Base-by-base conservation (phyloP, 1,140 invertebrate species). In the Sycobia sp. region DNA sequence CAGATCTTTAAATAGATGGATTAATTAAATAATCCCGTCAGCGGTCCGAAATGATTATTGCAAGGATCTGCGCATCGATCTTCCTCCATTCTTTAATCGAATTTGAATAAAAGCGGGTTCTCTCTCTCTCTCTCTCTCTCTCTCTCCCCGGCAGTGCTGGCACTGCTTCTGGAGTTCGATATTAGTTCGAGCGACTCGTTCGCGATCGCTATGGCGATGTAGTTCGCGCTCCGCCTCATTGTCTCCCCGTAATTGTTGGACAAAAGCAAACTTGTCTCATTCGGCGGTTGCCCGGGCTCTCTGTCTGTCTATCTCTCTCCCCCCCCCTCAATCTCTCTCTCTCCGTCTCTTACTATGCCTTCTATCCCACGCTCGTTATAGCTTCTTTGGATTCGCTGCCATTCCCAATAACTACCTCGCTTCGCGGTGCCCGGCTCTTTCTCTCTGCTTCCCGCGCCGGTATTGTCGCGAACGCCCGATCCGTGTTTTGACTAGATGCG, bases 201-300 rank as follows among this genome's bases (percentile, higher is more conserved):
- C 53, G n/a, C n/a, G 65, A 66, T 41, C 46, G 55, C n/a, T n/a
- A n/a, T n/a, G 20, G 25, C 20, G 54, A 54, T 27, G 36, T 54
- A 67, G 69, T 69, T 73, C 65, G 51, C 63, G 63, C 65, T 71
- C 69, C n/a, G n/a, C 69, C 68, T 75, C 75, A 77, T 78, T 79
- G 76, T 78, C 74, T 73, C 69, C 70, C 32, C 61, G 68, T 75
- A 76, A 77, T 76, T 75, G 70, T 73, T 36, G 69, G 66, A 76
- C 75, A 77, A 77, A 78, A 73, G 72, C 72, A 75, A 79, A 80
- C 77, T 76, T 77, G 73, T 76, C 71, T 74, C 76, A 77, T 79
- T 77, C 71, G 76, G 18, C 41, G 23, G 29, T n/a, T n/a, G n/a
- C n/a, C n/a, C n/a, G n/a, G n/a, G n/a, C n/a, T n/a, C n/a, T n/a